These are phyloP conservation scores for Pharmacophagus antenor DNA, from an alignment of 2,888 invertebrate species.

Conservation along the genomic window DNA sequence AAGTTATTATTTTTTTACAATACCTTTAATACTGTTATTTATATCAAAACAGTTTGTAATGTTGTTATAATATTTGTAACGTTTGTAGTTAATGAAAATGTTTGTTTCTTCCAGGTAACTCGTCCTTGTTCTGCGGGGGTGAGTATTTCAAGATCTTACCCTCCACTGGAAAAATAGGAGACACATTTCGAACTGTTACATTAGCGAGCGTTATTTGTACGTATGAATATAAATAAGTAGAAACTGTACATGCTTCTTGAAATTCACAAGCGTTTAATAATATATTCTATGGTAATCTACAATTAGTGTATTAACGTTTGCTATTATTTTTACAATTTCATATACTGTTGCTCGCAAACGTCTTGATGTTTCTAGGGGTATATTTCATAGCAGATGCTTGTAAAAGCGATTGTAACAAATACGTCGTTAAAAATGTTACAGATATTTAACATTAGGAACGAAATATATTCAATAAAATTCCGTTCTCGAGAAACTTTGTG, in stretches of 20 bases:
- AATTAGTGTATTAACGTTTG: not conserved
- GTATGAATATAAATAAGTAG: not conserved
- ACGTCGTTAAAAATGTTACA: not conserved
- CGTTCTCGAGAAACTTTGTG: not conserved
- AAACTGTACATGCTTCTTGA: not conserved
- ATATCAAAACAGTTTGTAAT: no score
- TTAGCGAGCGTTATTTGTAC: not conserved
- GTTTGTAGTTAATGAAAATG: not conserved
- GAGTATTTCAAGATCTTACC: slow-evolving; percentile 2
- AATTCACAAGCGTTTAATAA: not conserved
- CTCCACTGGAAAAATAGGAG: not conserved
- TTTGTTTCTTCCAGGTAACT: not conserved
- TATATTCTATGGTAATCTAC: not conserved
- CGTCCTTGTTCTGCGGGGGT: not conserved
- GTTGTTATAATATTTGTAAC: not conserved
- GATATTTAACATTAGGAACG: not conserved
- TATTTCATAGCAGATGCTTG: no score
- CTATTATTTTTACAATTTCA: not conserved
- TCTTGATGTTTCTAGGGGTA: no score
- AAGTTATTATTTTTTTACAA: no score
- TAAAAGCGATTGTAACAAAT: not conserved
- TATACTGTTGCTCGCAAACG: not conserved
- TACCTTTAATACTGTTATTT: no score
- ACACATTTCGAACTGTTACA: not conserved
- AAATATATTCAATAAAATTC: not conserved